These are phyloP conservation scores for Beris chalybata DNA, from an alignment of 2,888 invertebrate genomes.

Conservation along the genomic window DNA sequence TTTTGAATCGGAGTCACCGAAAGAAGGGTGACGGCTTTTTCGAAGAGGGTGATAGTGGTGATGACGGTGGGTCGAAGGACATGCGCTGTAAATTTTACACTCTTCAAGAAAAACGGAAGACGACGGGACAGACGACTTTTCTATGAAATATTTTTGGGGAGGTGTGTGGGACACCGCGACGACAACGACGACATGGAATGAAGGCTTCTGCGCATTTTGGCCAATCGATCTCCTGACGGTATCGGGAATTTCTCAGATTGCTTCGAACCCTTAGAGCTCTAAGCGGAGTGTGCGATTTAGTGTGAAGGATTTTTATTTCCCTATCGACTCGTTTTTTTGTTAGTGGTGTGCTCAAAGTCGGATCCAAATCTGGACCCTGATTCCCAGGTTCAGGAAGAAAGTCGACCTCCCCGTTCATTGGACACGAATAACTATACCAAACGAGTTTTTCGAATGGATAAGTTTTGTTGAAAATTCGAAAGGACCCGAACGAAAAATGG, in stretches of 20 bases:
- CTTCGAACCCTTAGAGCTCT: constrained; percentile 30
- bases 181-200: constrained; percentile 3
- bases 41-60: constrained; percentile 8
- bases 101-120: constrained; percentile 18
- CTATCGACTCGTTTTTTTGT: too few species aligned
- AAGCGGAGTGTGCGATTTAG: constrained; percentile 13
- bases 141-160: constrained; percentile 6
- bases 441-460: constrained; percentile 5
- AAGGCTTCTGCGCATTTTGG: constrained; percentile 27
- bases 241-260: constrained; percentile 30
- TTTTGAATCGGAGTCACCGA: too few species aligned
- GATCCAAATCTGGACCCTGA: too few species aligned
- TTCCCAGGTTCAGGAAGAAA: too few species aligned
- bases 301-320: too few species aligned
- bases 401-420: too few species aligned
- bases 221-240: constrained; percentile 33
- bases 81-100: constrained; percentile 27
- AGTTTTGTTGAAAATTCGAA: constrained; percentile 10
- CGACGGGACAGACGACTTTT: constrained; percentile 20
- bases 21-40: constrained; percentile 8
- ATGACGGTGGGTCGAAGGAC: constrained; percentile 19
- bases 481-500: constrained; percentile 20
- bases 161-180: constrained; percentile 12
- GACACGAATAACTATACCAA: too few species aligned
- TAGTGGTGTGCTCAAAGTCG: too few species aligned